Base-by-base conservation (phyloP, 2,113 vertebrate genomes). In the Bothrops jararaca region DNA sequence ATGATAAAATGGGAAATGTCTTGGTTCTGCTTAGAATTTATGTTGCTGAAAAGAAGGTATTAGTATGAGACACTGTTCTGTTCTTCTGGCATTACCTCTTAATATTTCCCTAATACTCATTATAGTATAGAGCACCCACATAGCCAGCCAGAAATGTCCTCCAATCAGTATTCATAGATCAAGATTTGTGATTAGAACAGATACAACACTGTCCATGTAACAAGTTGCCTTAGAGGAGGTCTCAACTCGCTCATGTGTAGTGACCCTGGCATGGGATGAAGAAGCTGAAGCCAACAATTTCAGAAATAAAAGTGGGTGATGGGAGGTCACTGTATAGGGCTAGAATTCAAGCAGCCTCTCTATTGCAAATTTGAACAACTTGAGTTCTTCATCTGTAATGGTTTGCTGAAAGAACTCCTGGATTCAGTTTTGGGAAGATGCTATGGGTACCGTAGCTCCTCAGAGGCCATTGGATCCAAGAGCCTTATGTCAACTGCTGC, bases 141-240 rank as follows among this genome's bases (percentile, higher is more conserved):
- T n/a, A 87, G 80, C 50, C 57, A 89, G 74, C 87, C 86, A 93
- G 88, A 93, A 90, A 89, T 69, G 88, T 92, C 87, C 48, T 89
- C 93, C 88, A 89, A 93, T 89, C 93, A 90, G 58, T 87, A 74
- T 89, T 89, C 50, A 92, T 92, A 86, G 93, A 93, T 92, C 88
- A 90, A 69, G 80, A 87, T 89, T 69, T 50, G 20, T 93, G 74
- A 93, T 90, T 39, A n/a, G 54, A 86, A 54, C 26, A 91, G 34
- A 92, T 86, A 86, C 88, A 69, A 86, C 29, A 5, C 80, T 86
- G 48, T 64, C 88, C 88, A 52, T 34, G 60, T 91, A 64, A 53
- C 86, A 90, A 26, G 29, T 48, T 89, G 74, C 20, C 48, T 90
- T 34, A 34, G 56, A 92, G 89, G 56, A 34, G 56, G 15, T 20